Evolutionary conservation across 2,888 invertebrate genomes (phyloP).

Genomic region (Physocephala rufipes): DNA sequence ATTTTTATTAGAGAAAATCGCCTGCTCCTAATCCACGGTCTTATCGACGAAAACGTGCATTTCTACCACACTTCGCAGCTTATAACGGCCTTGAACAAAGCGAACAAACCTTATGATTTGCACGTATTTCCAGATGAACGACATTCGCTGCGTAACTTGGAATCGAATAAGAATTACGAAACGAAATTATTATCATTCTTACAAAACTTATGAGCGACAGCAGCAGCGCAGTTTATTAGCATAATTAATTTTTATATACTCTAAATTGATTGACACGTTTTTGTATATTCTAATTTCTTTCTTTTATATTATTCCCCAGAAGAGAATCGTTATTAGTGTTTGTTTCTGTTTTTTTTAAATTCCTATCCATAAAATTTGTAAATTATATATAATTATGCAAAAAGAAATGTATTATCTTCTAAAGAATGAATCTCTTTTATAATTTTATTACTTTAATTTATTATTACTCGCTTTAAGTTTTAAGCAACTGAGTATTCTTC

Average conservation of each 20-base stretch:
- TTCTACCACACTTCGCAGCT: conserved; percentile 95
- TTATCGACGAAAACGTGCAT: conserved; percentile 99
- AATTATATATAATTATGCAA: conserved; percentile 25
- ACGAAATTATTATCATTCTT: conserved; percentile 92
- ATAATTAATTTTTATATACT: neutral
- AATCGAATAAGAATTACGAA: conserved; percentile 96
- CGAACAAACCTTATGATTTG: conserved; percentile 95
- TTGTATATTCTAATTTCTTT: conserved; percentile 17
- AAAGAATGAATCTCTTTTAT: neutral
- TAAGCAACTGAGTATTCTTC: neutral
- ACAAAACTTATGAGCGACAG: conserved; percentile 75
- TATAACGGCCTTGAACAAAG: conserved; percentile 86
- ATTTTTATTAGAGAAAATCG: conserved; percentile 77
- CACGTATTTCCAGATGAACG: conserved; percentile 97
- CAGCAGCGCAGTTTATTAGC: no score
- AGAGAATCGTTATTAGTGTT: conserved; percentile 36
- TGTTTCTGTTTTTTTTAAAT: conserved; percentile 31
- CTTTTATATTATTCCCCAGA: conserved; percentile 11
- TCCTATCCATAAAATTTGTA: conserved; percentile 35
- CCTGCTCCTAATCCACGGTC: conserved; percentile 93
- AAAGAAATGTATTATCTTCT: conserved; percentile 11
- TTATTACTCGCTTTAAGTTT: neutral
- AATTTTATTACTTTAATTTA: neutral
- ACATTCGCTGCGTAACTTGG: conserved; percentile 92
- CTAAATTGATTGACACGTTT: neutral